Conservation (phyloP, 2,797 vertebrate genomes). For the Cuniculus paca region DNA sequence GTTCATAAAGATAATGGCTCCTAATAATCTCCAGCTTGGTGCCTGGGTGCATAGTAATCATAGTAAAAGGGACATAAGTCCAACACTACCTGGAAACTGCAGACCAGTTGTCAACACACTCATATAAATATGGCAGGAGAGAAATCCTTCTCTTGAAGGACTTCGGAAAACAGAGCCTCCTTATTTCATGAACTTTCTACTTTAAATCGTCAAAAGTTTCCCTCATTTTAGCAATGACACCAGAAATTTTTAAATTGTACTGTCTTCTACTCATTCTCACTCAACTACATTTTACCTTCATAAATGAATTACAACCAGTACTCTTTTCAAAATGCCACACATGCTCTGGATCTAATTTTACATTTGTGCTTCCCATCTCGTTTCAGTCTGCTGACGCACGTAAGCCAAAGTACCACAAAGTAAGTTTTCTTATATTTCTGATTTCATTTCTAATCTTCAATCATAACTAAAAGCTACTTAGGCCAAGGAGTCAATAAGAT, state of each 20-base stretch:
- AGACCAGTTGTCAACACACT: neutral
- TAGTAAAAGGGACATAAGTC: neutral
- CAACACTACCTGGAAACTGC: neutral
- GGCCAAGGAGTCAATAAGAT: neutral
- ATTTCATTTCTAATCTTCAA: neutral
- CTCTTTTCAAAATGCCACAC: neutral
- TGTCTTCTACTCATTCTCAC: neutral
- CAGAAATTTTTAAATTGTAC: neutral
- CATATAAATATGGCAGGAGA: neutral
- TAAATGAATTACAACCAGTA: neutral
- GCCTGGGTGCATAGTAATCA: neutral
- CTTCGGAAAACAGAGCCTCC: neutral
- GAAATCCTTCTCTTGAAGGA: neutral
- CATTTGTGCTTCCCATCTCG: neutral
- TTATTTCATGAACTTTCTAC: neutral
- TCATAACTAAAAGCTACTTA: neutral
- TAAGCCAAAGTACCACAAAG: neutral
- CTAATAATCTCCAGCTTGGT: neutral
- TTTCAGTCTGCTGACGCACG: slow-evolving; percentile 52
- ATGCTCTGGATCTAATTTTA: neutral
- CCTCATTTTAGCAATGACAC: neutral
- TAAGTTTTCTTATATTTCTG: slow-evolving; percentile 61
- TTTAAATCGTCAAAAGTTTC: neutral
- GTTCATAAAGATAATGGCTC: neutral
- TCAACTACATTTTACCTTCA: neutral